Conservation (phyloP, 2,888 invertebrate genomes). For the Tenodera sinensis region DNA sequence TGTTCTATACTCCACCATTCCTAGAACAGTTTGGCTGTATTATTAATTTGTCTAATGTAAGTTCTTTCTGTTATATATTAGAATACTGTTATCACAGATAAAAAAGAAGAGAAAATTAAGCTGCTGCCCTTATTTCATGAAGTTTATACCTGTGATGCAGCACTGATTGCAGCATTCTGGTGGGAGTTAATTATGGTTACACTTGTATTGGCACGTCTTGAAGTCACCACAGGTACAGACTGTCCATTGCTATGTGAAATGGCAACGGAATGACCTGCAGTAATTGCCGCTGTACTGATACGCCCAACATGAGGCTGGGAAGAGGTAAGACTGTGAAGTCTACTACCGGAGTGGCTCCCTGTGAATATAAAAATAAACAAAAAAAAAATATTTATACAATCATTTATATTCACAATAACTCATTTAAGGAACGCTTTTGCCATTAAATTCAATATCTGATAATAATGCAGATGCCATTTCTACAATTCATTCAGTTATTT, state of each 20-base stretch:
- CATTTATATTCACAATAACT: background rate
- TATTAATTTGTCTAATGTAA: too few species aligned
- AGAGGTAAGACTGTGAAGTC: constrained; percentile 20
- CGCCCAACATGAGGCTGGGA: constrained; percentile 18
- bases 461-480: too few species aligned
- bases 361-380: background rate
- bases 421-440: too few species aligned
- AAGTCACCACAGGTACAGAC: constrained; percentile 51
- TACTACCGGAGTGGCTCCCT: constrained; percentile 25
- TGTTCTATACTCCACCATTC: too few species aligned
- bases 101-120: too few species aligned
- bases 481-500: too few species aligned
- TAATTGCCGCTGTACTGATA: background rate
- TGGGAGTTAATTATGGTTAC: constrained; percentile 66
- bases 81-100: too few species aligned
- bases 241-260: constrained; percentile 11
- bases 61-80: too few species aligned
- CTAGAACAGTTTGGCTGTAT: too few species aligned
- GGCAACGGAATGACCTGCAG: background rate
- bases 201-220: constrained; percentile 67
- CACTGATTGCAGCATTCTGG: constrained; percentile 33
- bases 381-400: too few species aligned
- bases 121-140: background rate
- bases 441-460: too few species aligned
- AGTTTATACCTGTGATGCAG: constrained; percentile 37